These are phyloP conservation scores for Melinaea menophilus DNA, from an alignment of 2,888 invertebrate genomes.

Conservation along the genomic window DNA sequence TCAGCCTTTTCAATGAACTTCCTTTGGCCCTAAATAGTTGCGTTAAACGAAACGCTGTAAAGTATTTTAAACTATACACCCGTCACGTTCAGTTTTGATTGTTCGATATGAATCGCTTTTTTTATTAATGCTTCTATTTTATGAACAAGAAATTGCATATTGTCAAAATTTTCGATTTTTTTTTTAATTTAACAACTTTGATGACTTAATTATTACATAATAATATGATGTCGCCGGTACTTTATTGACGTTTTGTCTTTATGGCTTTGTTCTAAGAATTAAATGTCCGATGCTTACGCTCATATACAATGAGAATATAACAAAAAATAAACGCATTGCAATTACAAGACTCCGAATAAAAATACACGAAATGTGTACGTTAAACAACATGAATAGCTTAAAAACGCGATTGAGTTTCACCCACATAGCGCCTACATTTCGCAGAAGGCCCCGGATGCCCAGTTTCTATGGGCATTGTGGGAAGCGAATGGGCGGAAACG, in stretches of 20 bases:
- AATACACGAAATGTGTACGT: not conserved
- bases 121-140: constrained; percentile 9
- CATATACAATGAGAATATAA: too few species aligned
- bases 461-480: constrained; percentile 62
- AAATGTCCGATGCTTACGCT: too few species aligned
- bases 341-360: too few species aligned
- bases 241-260: too few species aligned
- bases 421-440: constrained; percentile 69
- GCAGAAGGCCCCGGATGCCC: constrained; percentile 53
- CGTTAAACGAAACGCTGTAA: constrained; percentile 36
- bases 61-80: constrained; percentile 22
- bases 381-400: constrained; percentile 33
- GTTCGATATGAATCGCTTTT: constrained; percentile 1
- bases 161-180: too few species aligned
- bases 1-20: constrained; percentile 54
- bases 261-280: too few species aligned
- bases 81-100: constrained; percentile 2
- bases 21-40: constrained; percentile 45
- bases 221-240: too few species aligned
- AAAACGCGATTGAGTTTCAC: constrained; percentile 58
- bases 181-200: too few species aligned
- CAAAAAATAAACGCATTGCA: too few species aligned
- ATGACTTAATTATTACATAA: too few species aligned
- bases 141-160: too few species aligned
- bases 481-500: constrained; percentile 69